Conservation (phyloP, 2,113 vertebrate species). For the Marcusenius ussheri region DNA sequence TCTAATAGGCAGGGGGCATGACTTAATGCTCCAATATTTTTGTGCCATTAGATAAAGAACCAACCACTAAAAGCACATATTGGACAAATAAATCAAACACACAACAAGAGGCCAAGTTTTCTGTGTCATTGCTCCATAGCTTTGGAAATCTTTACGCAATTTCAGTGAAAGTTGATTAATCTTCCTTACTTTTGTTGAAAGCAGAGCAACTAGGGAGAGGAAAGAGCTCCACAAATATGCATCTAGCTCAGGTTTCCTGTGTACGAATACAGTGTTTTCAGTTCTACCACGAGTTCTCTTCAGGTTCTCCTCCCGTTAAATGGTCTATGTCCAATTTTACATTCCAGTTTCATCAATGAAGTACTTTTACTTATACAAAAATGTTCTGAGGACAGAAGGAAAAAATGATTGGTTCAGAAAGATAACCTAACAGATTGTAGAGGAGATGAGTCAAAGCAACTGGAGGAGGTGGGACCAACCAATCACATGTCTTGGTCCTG, state of each 20-base stretch:
- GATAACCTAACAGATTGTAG: background rate
- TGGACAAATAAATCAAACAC: background rate
- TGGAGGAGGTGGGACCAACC: too few relatives aligned
- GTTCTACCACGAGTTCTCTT: background rate
- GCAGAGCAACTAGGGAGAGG: background rate
- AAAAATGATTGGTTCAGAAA: background rate
- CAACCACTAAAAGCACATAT: background rate
- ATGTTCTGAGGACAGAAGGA: background rate
- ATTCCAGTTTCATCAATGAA: background rate
- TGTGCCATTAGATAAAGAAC: background rate
- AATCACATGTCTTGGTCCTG: too few relatives aligned
- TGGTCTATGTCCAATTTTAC: background rate
- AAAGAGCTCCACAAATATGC: background rate
- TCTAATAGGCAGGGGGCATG: background rate
- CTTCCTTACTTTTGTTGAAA: background rate
- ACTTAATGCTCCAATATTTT: background rate
- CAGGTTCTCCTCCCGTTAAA: background rate
- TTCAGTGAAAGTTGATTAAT: background rate
- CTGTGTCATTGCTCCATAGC: background rate
- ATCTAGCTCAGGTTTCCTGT: background rate
- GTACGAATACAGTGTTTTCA: background rate
- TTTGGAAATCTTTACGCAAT: constrained; percentile 1
- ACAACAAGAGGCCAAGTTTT: background rate
- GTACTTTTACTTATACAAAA: background rate
- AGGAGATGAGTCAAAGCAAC: too few relatives aligned